phyloP scores from a whole-genome alignment of 2,888 invertebrate species.

The Dyspetes luteomarginatus region DNA sequence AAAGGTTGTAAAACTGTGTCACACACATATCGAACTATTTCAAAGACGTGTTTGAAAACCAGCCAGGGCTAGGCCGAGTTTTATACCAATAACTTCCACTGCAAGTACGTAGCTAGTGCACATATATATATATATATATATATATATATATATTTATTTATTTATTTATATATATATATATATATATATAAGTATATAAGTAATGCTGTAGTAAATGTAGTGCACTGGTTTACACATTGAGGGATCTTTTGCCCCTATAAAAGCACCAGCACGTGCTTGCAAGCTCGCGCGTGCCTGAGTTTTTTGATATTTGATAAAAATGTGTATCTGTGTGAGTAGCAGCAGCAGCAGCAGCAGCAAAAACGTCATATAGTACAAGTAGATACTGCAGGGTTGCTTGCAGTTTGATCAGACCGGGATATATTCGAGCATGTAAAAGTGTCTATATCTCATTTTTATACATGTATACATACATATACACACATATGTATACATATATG shows the following conservation, averaged over 20 bases:
- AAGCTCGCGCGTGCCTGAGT: slow-evolving; percentile 56
- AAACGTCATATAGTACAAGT: background rate
- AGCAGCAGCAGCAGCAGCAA: background rate
- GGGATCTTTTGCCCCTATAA: slow-evolving; percentile 18
- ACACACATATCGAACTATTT: too few species aligned
- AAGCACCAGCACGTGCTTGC: slow-evolving; percentile 51
- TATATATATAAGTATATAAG: background rate
- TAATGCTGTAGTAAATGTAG: slow-evolving; percentile 27
- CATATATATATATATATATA: background rate
- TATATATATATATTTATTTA: background rate
- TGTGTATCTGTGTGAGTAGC: background rate
- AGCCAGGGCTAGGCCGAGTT: too few species aligned
- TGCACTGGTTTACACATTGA: slow-evolving; percentile 37
- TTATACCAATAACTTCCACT: too few species aligned
- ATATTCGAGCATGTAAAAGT: slow-evolving; percentile 37
- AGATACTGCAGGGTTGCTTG: background rate
- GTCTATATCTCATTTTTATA: too few species aligned
- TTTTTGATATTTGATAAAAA: slow-evolving; percentile 37
- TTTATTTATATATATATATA: background rate
- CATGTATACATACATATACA: background rate
- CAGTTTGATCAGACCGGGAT: background rate
- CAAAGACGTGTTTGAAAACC: too few species aligned
- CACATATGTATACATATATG: background rate
- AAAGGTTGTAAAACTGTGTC: too few species aligned
- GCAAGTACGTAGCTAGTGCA: too few species aligned